Conservation (phyloP, 2,113 vertebrate species). For the Bambusicola thoracicus region DNA sequence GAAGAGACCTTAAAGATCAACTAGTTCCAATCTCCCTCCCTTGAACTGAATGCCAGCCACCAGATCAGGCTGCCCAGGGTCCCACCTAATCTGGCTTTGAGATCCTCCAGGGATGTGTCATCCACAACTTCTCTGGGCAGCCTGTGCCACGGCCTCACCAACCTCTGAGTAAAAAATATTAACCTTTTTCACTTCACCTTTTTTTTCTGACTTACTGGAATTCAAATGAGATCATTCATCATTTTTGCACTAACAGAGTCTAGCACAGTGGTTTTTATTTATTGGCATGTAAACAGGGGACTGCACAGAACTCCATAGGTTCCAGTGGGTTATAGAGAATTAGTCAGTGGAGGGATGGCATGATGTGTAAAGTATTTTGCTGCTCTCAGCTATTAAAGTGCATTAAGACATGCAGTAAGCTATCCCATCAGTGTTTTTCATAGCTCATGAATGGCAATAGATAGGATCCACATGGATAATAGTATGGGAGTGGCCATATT, state of each 20-base stretch:
- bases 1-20: too few relatives aligned
- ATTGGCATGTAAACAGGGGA: neutral
- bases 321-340: neutral
- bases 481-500: neutral
- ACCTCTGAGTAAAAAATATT: neutral
- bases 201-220: conserved; percentile 19
- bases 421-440: neutral
- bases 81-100: neutral
- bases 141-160: neutral
- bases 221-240: neutral
- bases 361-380: neutral
- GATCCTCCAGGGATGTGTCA: neutral
- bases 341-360: neutral
- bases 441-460: neutral
- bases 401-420: neutral
- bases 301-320: neutral
- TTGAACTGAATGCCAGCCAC: neutral
- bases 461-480: neutral
- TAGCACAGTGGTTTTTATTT: neutral
- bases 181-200: conserved; percentile 22
- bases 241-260: neutral
- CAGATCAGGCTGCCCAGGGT: neutral
- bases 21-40: neutral
- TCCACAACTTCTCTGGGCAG: neutral
- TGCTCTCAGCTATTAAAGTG: neutral